Percentiles rank a stretch among this genome's conserved stretches.
These are phyloP conservation scores for Boleophthalmus pectinirostris DNA, from an alignment of 2,113 vertebrate genomes.

Conservation along the genomic window DNA sequence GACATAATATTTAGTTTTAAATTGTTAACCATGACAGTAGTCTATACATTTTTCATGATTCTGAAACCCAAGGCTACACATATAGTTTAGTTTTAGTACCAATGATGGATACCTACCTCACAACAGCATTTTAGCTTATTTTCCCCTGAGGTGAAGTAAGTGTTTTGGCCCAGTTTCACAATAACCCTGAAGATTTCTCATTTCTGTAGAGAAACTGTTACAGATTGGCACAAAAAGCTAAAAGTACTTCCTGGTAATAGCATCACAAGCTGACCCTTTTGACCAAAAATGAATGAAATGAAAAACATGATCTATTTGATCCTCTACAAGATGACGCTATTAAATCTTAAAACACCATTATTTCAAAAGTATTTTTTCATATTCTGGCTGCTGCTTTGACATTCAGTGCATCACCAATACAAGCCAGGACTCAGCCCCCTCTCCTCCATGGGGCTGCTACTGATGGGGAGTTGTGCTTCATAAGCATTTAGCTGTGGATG, in stretches of 20 bases:
- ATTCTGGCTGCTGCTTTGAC: slow-evolving; percentile 35
- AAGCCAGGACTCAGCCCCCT: slow-evolving; percentile 32
- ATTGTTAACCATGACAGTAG: too few relatives aligned
- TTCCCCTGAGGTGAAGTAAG: neutral
- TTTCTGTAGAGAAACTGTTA: neutral
- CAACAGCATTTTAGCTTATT: too few relatives aligned
- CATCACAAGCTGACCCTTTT: too few relatives aligned
- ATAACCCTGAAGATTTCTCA: neutral
- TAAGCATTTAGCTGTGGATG: slow-evolving; percentile 43
- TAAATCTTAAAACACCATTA: neutral
- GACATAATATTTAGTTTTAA: too few relatives aligned
- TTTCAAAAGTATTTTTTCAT: neutral
- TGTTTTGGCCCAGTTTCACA: neutral
- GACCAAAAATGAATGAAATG: too few relatives aligned
- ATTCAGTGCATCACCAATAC: slow-evolving; percentile 31
- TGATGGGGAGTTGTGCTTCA: slow-evolving; percentile 60
- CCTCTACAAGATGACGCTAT: too few relatives aligned
- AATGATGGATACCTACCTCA: too few relatives aligned
- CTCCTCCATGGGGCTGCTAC: slow-evolving; percentile 5
- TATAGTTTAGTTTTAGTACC: neutral
- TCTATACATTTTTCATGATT: too few relatives aligned
- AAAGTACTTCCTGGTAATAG: too few relatives aligned
- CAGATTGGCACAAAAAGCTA: too few relatives aligned
- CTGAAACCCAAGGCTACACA: too few relatives aligned
- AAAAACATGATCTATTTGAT: too few relatives aligned